Percentiles rank a stretch among this genome's conserved stretches.
phyloP scores from a whole-genome alignment of 2,113 vertebrate species.

The Chauna torquata region DNA sequence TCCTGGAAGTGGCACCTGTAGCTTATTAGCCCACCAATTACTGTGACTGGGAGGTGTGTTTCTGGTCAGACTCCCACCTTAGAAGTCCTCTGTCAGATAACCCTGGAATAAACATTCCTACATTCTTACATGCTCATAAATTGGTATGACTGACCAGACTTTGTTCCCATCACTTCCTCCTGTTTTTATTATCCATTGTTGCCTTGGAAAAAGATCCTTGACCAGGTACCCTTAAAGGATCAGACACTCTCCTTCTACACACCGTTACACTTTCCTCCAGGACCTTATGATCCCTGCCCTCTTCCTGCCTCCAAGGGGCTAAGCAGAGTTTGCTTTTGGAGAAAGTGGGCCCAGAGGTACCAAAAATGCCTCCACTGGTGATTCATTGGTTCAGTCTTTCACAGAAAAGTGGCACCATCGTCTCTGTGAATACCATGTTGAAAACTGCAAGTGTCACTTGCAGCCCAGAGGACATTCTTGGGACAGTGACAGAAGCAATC shows the following conservation, averaged over 20 bases:
- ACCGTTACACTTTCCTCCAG: too few species aligned
- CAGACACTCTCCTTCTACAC: neutral
- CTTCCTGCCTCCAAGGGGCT: too few species aligned
- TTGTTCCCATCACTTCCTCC: neutral
- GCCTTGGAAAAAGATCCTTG: neutral
- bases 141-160: neutral
- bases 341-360: too few species aligned
- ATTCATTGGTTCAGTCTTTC: too few species aligned
- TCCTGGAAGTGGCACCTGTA: neutral
- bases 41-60: neutral
- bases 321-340: too few species aligned
- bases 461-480: too few species aligned
- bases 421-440: too few species aligned
- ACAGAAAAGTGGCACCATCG: too few species aligned
- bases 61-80: neutral
- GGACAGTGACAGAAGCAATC: too few species aligned
- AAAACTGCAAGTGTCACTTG: too few species aligned
- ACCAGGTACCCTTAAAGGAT: neutral
- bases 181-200: neutral
- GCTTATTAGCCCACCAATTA: neutral
- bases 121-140: neutral
- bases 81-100: neutral
- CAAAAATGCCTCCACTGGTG: too few species aligned
- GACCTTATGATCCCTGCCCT: too few species aligned
- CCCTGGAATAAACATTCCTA: neutral